Conservation (phyloP, 2,888 invertebrate species). For the Sympetrum striolatum region DNA sequence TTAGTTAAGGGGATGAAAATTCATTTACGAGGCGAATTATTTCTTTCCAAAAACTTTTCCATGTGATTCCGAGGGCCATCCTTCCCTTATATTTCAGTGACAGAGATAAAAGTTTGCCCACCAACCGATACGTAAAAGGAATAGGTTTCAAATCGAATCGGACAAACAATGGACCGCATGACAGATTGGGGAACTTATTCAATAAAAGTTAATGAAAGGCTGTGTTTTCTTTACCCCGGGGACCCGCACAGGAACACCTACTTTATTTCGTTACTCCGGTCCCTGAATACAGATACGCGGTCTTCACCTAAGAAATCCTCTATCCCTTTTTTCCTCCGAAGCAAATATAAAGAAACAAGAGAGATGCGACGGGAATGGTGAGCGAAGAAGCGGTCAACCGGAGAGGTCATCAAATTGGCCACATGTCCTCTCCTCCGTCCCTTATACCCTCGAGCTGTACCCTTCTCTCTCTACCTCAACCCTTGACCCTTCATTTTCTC, state of each 20-base stretch:
- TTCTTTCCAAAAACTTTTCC: too few species aligned
- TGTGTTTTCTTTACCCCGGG: not conserved
- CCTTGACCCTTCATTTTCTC: not conserved
- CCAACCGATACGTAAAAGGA: not conserved
- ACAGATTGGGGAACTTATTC: not conserved
- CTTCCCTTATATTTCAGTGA: not conserved
- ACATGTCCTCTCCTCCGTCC: not conserved
- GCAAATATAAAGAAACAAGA: not conserved
- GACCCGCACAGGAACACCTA: not conserved
- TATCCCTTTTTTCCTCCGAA: not conserved
- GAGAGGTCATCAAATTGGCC: not conserved
- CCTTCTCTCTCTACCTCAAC: not conserved
- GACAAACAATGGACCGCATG: not conserved
- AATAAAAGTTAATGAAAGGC: not conserved
- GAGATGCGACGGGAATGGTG: not conserved
- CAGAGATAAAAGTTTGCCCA: not conserved
- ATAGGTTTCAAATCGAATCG: not conserved
- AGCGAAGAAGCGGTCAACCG: not conserved
- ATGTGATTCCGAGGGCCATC: not conserved
- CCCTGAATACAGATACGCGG: not conserved
- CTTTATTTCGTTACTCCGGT: not conserved
- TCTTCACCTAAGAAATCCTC: not conserved
- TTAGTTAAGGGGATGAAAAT: too few species aligned
- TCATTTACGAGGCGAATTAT: too few species aligned
- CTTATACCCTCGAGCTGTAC: too few species aligned